Base-by-base conservation (phyloP, 2,888 invertebrate species). In the Caenorhabditis zanzibari region DNA sequence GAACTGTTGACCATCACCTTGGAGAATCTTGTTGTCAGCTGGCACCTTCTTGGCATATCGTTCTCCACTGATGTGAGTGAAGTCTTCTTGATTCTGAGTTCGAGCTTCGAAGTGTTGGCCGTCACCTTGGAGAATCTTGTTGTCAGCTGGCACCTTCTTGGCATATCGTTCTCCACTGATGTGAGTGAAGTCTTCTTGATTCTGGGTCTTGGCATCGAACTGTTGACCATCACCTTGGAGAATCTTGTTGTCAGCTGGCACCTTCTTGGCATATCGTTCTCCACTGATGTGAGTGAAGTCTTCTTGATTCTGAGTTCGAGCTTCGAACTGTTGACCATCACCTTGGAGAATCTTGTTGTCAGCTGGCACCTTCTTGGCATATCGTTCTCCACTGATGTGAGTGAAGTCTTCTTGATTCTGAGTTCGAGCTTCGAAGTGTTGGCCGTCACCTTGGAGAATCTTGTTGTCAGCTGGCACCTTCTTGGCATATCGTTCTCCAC, bases 341-440 rank as follows among this genome's bases (percentile, higher is more conserved):
- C 38, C 61, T 52, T 66, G 76, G 0, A 76, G 61, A 24, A 76
- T 76, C 61, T 76, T 76, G 76, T 76, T 76, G 35, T 76, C 76
- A 22, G 44, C 54, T 35, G 75, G 75, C 4, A 64, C 22, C 28
- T 64, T 75, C 56, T 52, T 52, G 22, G 54, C 64, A 28, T 64
- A 64, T 9, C 64, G 64, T 41, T 64, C 75, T n/a, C 64, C 64
- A 41, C 41, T 26, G 14, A 66, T 28, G 61, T 77, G 52, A 28
- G 58, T 61, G 63, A 69, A 66, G 49, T 71, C 61, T 44, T 66
- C 63, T n/a, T 77, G 66, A 35, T 80, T 79, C 63, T 68, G 76
- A 0, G 68, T 68, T 52, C 26, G 59, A 0, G 59, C 32, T 22
- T 49, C 52, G 52, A 68, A 63, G n/a, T 56, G 52, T 52, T 64